Base-by-base conservation (phyloP, 1,140 invertebrate genomes). In the Drosophila lacteicornis region DNA sequence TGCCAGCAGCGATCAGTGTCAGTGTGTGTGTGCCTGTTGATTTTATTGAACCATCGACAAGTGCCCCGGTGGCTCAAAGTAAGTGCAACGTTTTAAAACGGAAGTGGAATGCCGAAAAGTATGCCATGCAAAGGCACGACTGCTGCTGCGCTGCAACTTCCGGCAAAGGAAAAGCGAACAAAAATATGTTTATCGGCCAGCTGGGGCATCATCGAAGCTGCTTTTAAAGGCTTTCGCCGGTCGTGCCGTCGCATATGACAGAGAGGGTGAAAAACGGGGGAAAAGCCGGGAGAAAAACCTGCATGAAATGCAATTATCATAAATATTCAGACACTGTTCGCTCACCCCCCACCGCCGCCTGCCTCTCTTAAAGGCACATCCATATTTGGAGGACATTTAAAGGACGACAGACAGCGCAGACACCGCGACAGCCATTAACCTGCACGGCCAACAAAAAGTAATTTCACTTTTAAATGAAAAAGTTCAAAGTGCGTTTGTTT, bases 391-490 rank as follows among this genome's bases (percentile, higher is more conserved):
- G 84, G 84, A 81, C 84, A 88, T 88, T 77, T 87, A 84, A 79
- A 87, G 84, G 84, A 88, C 84, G 84, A 69, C 70, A 55, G 84
- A 66, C 70, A 38, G 49, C 19, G 25, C 19, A 33, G 63, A 56
- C 42, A 27, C n/a, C 62, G 62, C 75, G 70, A 67, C 69, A 62
- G 77, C 85, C 74, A 87, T 87, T 88, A 88, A 87, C 67, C 57
- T 69, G 71, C 59, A 38, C 58, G 47, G 60, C 68, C 36, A 78
- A 74, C 74, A 87, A 86, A 74, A 87, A 88, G 84, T 87, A 87
- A 87, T 87, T 88, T 84, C 77, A 84, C 73, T 88, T 87, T 87
- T 88, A 87, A 87, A 88, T 88, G 85, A 87, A 87, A 87, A 87
- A 88, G 84, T 87, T 87, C 84, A 87, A 84, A 87, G 84, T 88